Evolutionary conservation across 2,888 invertebrate genomes (phyloP).

Genomic region (Yponomeuta cagnagella): DNA sequence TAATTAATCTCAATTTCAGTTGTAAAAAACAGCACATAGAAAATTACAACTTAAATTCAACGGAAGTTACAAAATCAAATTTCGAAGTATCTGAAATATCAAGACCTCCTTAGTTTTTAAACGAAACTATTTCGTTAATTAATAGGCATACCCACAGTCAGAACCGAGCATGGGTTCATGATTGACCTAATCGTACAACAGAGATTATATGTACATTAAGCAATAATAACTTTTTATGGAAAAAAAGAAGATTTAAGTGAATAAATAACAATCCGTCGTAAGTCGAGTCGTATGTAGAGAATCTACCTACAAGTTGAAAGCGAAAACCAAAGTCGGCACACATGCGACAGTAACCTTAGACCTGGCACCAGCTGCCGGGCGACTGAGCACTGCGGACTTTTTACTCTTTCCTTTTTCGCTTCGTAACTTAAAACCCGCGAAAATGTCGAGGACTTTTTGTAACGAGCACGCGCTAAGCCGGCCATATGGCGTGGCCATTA

Average conservation of each 20-base stretch:
- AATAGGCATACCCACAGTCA: too few relatives aligned
- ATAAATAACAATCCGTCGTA: not conserved
- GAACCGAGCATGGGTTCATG: too few relatives aligned
- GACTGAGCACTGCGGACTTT: constrained; percentile 38
- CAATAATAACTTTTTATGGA: not conserved
- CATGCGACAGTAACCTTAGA: constrained; percentile 65
- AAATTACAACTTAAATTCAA: too few relatives aligned
- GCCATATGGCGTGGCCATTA: constrained; percentile 56
- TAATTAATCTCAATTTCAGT: too few relatives aligned
- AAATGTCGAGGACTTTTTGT: constrained; percentile 49
- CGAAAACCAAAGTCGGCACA: constrained; percentile 23
- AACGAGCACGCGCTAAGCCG: constrained; percentile 59
- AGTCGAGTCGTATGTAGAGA: too few relatives aligned
- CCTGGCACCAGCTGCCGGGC: constrained; percentile 54
- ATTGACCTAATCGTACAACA: too few relatives aligned
- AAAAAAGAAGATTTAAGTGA: not conserved
- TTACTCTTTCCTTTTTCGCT: constrained; percentile 40
- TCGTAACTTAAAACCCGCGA: constrained; percentile 63
- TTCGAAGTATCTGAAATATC: too few relatives aligned
- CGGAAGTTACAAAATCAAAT: too few relatives aligned
- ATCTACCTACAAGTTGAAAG: not conserved
- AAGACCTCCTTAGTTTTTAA: too few relatives aligned
- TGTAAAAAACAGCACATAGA: too few relatives aligned
- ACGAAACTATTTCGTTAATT: too few relatives aligned
- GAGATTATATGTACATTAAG: too few relatives aligned